These are phyloP conservation scores for Drosophila gunungcola DNA, from an alignment of 1,140 invertebrate species.

Conservation along the genomic window DNA sequence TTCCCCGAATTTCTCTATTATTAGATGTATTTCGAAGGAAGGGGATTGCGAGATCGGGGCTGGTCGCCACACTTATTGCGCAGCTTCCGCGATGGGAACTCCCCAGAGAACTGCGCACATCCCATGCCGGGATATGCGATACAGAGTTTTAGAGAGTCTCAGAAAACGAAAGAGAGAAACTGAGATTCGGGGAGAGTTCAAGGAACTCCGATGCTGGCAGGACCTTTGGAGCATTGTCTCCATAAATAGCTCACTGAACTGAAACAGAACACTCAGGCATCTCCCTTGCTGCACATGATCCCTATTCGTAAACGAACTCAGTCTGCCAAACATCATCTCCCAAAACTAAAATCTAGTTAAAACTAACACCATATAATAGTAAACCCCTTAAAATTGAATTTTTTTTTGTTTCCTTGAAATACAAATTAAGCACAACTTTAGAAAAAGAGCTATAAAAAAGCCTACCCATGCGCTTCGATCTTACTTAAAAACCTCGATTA, in stretches of 20 bases:
- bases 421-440: no score
- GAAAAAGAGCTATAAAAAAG: no score
- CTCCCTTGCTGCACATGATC: neutral
- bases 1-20: constrained; percentile 36
- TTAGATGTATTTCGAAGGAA: constrained; percentile 31
- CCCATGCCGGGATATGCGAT: neutral
- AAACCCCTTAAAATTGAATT: no score
- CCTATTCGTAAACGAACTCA: neutral
- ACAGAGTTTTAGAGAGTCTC: neutral
- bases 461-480: no score
- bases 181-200: constrained; percentile 4
- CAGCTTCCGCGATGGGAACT: constrained; percentile 62
- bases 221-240: constrained; percentile 31
- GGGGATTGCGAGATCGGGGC: constrained; percentile 28
- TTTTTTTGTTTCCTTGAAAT: no score
- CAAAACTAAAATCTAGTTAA: neutral
- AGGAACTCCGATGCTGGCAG: constrained; percentile 27
- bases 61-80: constrained; percentile 75
- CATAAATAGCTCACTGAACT: constrained; percentile 30
- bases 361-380: no score
- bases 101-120: constrained; percentile 59
- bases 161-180: neutral
- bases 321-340: neutral
- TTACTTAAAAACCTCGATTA: no score
- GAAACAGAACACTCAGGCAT: neutral